Evolutionary conservation across 1,140 invertebrate species (phyloP), one percentile per base, ranked within the genome.

Genomic region (Holcopasites calliopsidis): DNA sequence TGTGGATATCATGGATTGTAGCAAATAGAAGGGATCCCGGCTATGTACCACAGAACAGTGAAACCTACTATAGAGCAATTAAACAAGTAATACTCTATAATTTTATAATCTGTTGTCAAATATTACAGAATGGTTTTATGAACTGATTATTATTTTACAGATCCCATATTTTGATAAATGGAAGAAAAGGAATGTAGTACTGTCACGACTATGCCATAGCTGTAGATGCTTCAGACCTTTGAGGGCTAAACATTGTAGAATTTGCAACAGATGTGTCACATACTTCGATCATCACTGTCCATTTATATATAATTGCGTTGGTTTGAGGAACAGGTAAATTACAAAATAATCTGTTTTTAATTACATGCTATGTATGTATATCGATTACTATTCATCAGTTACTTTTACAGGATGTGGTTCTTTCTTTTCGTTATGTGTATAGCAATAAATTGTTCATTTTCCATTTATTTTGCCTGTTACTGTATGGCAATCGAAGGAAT

Each of bases 241-340:
- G 4, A 93, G 97, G 79, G 97, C 97, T 1, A 98, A 98, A 90
- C 97, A 98, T 89, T 98, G 97, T 85, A 93, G 97, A 50, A 95
- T 97, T 54, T 98, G 97, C 89, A 97, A 98, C 86, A 94, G 97
- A 77, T 99, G 97, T 88, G 96, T 98, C 2, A 95, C 95, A 1
- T 96, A 97, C 87, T 98, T 98, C 84, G 97, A 99, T 88, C 97
- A 99, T 90, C 97, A 99, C 85, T 99, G 97, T 88, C 97, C 97
- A 0, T 98, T 98, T 86, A 97, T 99, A 79, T 97, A 98, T 88
- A 98, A 98, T 87, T 99, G 97, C 89, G 96, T 99, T 11, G 96
- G 96, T 3, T 90, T 97, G 23, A 93, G 94, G 50, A 97, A 97
- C 88, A 93, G 96, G 93, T 93, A 84, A 77, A 72, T 55, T 38